These are phyloP conservation scores for Mesochorus sp. DNA, from an alignment of 2,888 invertebrate genomes.

Conservation along the genomic window DNA sequence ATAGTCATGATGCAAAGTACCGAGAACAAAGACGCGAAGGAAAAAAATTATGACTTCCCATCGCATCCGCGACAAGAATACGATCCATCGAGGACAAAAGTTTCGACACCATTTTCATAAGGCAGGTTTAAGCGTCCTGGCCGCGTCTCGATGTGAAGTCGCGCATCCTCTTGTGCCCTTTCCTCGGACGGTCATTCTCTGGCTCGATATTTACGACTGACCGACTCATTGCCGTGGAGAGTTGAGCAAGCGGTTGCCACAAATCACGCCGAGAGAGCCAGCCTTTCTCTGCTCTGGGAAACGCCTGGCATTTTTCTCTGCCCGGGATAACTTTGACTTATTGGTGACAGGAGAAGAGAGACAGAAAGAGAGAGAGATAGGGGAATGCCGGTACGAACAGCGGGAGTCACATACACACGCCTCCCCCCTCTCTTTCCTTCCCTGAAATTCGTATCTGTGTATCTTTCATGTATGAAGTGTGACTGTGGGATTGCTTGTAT, in stretches of 20 bases:
- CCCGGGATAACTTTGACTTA: slow-evolving; percentile 82
- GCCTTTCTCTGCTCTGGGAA: slow-evolving; percentile 81
- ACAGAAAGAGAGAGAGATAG: slow-evolving; percentile 29
- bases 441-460: no score
- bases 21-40: no score
- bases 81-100: slow-evolving; percentile 64
- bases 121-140: slow-evolving; percentile 51
- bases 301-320: slow-evolving; percentile 82
- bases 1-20: no score
- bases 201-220: slow-evolving; percentile 81
- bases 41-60: slow-evolving; percentile 21
- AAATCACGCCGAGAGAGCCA: slow-evolving; percentile 80
- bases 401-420: slow-evolving; percentile 5
- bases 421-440: no score
- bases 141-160: slow-evolving; percentile 60
- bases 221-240: slow-evolving; percentile 81
- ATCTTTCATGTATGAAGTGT: slow-evolving; percentile 59
- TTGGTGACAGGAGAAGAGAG: slow-evolving; percentile 78
- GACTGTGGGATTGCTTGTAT: slow-evolving; percentile 29
- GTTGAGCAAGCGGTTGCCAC: slow-evolving; percentile 81
- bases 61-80: slow-evolving; percentile 59
- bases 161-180: slow-evolving; percentile 67
- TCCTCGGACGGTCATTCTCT: slow-evolving; percentile 68
- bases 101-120: slow-evolving; percentile 60
- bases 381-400: slow-evolving; percentile 51